Percentiles rank a stretch among this genome's conserved stretches.
phyloP scores from a whole-genome alignment of 2,113 vertebrate genomes.

The Pongo pygmaeus region DNA sequence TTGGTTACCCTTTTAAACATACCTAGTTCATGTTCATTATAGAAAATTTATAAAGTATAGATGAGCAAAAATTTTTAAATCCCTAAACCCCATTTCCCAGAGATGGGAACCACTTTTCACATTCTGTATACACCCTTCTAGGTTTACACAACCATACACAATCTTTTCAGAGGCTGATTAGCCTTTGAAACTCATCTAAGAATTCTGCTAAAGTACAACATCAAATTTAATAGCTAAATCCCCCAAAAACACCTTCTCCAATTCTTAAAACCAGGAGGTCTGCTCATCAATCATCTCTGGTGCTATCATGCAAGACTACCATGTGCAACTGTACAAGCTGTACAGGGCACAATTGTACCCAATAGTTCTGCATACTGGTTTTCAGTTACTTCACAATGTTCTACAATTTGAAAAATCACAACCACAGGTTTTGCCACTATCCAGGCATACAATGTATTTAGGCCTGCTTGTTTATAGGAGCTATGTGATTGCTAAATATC shows the following conservation, averaged over 20 bases:
- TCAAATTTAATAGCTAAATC: neutral
- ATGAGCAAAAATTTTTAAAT: neutral
- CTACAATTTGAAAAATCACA: neutral
- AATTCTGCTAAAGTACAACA: neutral
- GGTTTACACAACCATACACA: neutral
- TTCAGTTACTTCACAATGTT: neutral
- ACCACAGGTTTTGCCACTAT: neutral
- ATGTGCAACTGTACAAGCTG: neutral
- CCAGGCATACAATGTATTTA: neutral
- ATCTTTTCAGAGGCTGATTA: neutral
- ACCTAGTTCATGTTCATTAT: neutral
- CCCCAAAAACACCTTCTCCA: neutral
- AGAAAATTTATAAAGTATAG: neutral
- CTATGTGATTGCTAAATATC: neutral
- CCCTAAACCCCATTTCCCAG: neutral
- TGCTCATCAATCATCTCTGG: neutral
- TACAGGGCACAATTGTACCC: rapidly evolving
- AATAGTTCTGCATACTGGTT: rapidly evolving
- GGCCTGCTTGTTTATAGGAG: neutral
- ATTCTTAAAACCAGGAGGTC: neutral
- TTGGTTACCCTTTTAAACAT: neutral
- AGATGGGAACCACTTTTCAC: neutral
- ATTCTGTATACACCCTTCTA: neutral
- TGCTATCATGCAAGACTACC: neutral
- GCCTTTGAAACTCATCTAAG: neutral